Percentiles rank a stretch among this genome's conserved stretches.
Conservation (phyloP, 2,888 invertebrate genomes). For the Coenonympha glycerion region DNA sequence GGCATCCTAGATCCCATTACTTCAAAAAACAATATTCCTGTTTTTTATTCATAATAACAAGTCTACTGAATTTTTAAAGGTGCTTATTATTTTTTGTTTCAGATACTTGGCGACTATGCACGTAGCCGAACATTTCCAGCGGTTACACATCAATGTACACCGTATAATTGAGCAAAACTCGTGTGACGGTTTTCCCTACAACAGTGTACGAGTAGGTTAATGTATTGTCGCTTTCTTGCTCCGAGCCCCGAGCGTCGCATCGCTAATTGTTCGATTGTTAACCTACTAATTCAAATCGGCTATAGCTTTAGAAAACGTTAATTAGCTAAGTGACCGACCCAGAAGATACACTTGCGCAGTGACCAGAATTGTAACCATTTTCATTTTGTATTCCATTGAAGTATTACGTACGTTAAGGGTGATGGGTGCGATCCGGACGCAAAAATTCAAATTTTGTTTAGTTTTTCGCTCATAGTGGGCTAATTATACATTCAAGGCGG, state of each 20-base stretch:
- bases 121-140: constrained; percentile 34
- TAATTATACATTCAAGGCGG: too few relatives aligned
- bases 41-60: too few relatives aligned
- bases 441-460: too few relatives aligned
- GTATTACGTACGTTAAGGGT: too few relatives aligned
- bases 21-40: too few relatives aligned
- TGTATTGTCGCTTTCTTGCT: constrained; percentile 67
- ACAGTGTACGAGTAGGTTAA: constrained; percentile 64
- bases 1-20: too few relatives aligned
- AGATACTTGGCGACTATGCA: not conserved
- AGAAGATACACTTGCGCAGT: constrained; percentile 34
- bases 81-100: too few relatives aligned
- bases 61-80: too few relatives aligned
- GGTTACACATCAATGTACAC: constrained; percentile 36
- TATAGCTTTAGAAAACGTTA: constrained; percentile 51
- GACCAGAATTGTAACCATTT: constrained; percentile 34
- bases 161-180: constrained; percentile 66
- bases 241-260: constrained; percentile 48
- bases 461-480: too few relatives aligned
- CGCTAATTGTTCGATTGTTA: constrained; percentile 65
- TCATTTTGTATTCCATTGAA: constrained; percentile 22
- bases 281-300: constrained; percentile 66
- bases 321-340: constrained; percentile 35
- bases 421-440: too few relatives aligned
- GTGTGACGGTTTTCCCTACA: constrained; percentile 68